Evolutionary conservation across 2,888 invertebrate genomes (phyloP), one percentile per base, ranked within the genome.

Genomic region (Hypomecis punctinalis): DNA sequence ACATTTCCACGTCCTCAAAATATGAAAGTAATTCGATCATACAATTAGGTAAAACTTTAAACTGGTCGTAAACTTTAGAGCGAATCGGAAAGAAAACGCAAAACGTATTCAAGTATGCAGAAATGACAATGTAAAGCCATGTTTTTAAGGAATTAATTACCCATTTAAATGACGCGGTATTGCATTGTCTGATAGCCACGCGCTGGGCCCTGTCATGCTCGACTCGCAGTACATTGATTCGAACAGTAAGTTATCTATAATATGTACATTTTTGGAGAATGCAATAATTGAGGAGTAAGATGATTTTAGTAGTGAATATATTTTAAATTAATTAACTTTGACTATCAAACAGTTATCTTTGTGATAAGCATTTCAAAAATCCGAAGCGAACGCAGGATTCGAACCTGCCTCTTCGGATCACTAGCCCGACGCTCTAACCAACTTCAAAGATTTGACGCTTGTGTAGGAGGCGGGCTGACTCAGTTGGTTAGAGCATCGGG

Each of bases 61-160:
- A 11, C 51, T 7, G 42, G 5, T 43, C 43, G 10, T 11, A 37
- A 45, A 5, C 37, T 35, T 37, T 46, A 57, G n/a, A 46, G 49
- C 46, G 35, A 49, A 54, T 68, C 67, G 52, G 66, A 68, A 71
- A 71, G 69, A 68, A 60, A 71, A 68, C 55, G 58, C 42, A 69
- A 69, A 23, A 71, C 68, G 56, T 66, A 71, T 71, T 71, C 67
- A 52, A 59, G 49, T 69, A 71, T 68, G 67, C 58, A 67, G 64
- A 70, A 73, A 66, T 70, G 65, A 64, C 72, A 71, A 64, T 68
- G 69, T 63, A 51, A 43, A 68, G 62, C 63, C 62, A 77, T 76
- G 75, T 73, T 75, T 77, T 76, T 73, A 73, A 77, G 70, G 76
- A 79, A 78, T 77, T 75, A 77, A 80, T 80, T 79, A 81, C 72